Evolutionary conservation across 1,140 invertebrate genomes (phyloP).

Genomic region (Choristoneura fumiferana): DNA sequence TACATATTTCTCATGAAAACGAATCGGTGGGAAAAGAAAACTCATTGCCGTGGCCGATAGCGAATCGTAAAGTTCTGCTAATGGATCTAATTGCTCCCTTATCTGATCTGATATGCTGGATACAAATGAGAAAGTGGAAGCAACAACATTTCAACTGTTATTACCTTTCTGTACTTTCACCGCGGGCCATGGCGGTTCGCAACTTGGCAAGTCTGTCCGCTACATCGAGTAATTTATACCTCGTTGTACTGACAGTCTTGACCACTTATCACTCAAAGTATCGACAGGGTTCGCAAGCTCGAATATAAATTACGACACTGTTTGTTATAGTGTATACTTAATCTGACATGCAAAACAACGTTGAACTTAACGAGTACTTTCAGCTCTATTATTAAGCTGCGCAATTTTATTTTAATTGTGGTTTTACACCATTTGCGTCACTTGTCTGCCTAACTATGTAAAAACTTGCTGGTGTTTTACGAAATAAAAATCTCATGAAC

Average conservation of each 20-base stretch:
- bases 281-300: background rate
- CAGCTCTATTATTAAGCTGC: no score
- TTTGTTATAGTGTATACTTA: no score
- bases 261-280: conserved; percentile 11
- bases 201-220: background rate
- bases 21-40: conserved; percentile 9
- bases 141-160: conserved; percentile 17
- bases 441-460: no score
- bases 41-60: background rate
- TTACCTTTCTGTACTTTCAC: conserved; percentile 12
- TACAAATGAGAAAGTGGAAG: conserved; percentile 21
- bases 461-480: no score
- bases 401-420: no score
- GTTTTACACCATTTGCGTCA: no score
- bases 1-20: background rate
- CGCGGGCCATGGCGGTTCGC: background rate
- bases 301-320: background rate
- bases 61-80: conserved; percentile 16
- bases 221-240: conserved; percentile 8
- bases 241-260: conserved; percentile 12
- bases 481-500: no score
- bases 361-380: no score
- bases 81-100: conserved; percentile 27
- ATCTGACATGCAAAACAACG: no score
- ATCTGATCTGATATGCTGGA: conserved; percentile 16